A percentile compares a stretch with the other conserved stretches of the same genome.
These are phyloP conservation scores for Harpagifer antarcticus DNA, from an alignment of 2,797 vertebrate species.

Conservation along the genomic window DNA sequence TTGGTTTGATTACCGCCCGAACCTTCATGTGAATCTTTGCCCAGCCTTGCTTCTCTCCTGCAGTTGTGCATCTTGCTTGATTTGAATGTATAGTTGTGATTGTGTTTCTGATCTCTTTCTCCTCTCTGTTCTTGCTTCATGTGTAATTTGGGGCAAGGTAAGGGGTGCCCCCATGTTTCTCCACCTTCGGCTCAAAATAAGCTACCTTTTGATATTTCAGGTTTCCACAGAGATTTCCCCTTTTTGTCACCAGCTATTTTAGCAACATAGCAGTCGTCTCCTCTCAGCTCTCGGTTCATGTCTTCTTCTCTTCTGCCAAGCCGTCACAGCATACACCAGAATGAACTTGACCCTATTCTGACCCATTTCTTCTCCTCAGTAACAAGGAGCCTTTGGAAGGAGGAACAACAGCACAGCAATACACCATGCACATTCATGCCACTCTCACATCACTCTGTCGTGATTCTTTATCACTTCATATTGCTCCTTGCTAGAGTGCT, in stretches of 20 bases:
- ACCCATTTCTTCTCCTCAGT: slow-evolving; percentile 66
- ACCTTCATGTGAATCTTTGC: slow-evolving; percentile 42
- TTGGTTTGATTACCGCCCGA: not conserved
- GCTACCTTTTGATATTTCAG: slow-evolving; percentile 58
- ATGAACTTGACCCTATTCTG: slow-evolving; percentile 60
- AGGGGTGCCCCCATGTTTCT: slow-evolving; percentile 73
- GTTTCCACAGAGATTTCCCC: slow-evolving; percentile 40
- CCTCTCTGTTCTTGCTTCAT: slow-evolving; percentile 83
- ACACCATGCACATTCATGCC: slow-evolving; percentile 37
- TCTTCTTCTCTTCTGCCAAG: slow-evolving; percentile 40
- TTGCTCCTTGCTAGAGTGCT: slow-evolving; percentile 15
- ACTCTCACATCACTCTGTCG: slow-evolving; percentile 26
- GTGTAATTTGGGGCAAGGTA: slow-evolving; percentile 86
- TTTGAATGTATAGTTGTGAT: slow-evolving; percentile 26
- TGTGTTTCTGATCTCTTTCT: slow-evolving; percentile 81
- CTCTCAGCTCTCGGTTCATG: slow-evolving; percentile 33
- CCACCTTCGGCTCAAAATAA: slow-evolving; percentile 49
- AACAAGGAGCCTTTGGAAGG: slow-evolving; percentile 49
- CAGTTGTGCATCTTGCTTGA: slow-evolving; percentile 67
- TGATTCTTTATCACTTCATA: slow-evolving; percentile 25
- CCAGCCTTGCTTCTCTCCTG: slow-evolving; percentile 63
- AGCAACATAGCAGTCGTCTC: slow-evolving; percentile 1
- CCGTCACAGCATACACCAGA: slow-evolving; percentile 39
- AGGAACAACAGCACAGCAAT: slow-evolving; percentile 42
- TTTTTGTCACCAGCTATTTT: slow-evolving; percentile 18